Percentiles rank a stretch among this genome's conserved stretches.
Conservation (phyloP, 1,140 invertebrate genomes). For the Antheraea pernyi region DNA sequence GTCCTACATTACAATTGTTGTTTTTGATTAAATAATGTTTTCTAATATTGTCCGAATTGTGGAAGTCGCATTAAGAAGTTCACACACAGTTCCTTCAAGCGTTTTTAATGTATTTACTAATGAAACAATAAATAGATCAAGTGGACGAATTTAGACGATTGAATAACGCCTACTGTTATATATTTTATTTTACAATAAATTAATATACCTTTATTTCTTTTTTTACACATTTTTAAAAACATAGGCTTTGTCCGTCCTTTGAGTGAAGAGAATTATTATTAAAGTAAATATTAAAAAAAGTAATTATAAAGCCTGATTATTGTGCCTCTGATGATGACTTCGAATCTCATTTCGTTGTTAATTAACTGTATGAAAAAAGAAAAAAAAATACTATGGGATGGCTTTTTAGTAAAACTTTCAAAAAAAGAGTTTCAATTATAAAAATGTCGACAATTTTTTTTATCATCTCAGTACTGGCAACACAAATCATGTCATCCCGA, state of each 20-base stretch:
- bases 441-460: too few species aligned
- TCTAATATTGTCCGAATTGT: too few species aligned
- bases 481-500: neutral
- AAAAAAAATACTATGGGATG: constrained; percentile 9
- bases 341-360: constrained; percentile 55
- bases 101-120: too few species aligned
- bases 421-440: neutral
- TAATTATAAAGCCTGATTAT: constrained; percentile 61
- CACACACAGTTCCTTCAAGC: too few species aligned
- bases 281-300: neutral
- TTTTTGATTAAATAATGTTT: too few species aligned
- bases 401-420: neutral
- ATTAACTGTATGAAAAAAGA: constrained; percentile 26
- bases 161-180: neutral
- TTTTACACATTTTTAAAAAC: constrained; percentile 12
- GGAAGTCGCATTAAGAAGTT: too few species aligned
- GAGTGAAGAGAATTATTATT: constrained; percentile 41
- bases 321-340: constrained; percentile 64
- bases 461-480: neutral
- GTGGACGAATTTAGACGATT: too few species aligned
- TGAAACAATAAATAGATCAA: neutral
- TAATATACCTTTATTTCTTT: neutral
- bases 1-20: too few species aligned
- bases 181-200: neutral
- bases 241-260: constrained; percentile 55